These are phyloP conservation scores for Ondatra zibethicus DNA, from an alignment of 2,113 vertebrate species.

Conservation along the genomic window DNA sequence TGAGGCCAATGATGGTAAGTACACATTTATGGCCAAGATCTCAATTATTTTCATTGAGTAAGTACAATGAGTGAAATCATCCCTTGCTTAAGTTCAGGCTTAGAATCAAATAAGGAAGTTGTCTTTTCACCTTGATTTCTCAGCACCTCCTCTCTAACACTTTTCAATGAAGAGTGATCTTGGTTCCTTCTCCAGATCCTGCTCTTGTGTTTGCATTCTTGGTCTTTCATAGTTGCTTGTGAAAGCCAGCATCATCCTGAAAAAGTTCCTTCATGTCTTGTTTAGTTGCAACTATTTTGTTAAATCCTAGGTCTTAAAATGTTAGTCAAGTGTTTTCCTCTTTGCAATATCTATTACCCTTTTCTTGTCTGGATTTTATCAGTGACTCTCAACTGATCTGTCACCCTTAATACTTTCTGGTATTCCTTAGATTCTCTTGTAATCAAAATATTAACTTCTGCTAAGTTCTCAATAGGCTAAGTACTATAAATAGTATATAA, in stretches of 20 bases:
- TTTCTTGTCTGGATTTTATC: neutral
- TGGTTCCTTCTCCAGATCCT: neutral
- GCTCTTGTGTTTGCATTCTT: neutral
- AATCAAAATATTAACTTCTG: neutral
- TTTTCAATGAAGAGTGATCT: neutral
- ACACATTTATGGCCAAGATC: neutral
- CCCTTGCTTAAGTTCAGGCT: neutral
- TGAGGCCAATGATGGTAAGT: neutral
- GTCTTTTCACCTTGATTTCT: neutral
- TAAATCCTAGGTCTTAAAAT: neutral
- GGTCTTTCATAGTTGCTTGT: no score
- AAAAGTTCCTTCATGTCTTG: neutral
- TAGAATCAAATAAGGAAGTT: neutral
- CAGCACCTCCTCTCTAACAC: neutral
- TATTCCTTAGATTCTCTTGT: neutral
- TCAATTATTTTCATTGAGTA: neutral
- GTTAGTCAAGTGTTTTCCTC: neutral
- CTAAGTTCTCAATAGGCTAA: neutral
- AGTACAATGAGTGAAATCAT: neutral
- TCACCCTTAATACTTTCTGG: neutral
- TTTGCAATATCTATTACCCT: neutral
- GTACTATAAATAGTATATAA: constrained; percentile 6
- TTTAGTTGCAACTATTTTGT: neutral
- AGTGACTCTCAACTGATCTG: neutral
- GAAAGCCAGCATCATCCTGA: neutral